phyloP scores from a whole-genome alignment of 1,140 invertebrate genomes.

The Drosophila pseudoananassae region DNA sequence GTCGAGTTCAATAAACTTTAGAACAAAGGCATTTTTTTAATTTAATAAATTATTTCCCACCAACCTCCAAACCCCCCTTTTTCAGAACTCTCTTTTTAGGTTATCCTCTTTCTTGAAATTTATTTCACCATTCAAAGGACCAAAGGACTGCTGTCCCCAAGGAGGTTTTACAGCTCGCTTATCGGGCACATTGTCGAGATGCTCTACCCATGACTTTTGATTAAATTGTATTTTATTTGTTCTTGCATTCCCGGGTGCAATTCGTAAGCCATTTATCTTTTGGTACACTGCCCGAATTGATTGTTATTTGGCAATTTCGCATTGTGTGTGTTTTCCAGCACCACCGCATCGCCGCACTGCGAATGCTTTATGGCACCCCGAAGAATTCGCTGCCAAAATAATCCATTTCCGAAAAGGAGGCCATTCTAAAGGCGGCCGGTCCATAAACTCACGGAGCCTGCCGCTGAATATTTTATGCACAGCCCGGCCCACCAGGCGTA shows the following conservation, averaged over 20 bases:
- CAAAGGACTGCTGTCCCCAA: conserved; percentile 22
- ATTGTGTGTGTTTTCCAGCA: neutral
- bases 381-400: conserved; percentile 66
- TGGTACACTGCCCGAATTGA: conserved; percentile 64
- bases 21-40: neutral
- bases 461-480: conserved; percentile 67
- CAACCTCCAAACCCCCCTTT: neutral
- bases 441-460: conserved; percentile 13
- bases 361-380: conserved; percentile 72
- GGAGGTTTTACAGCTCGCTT: conserved; percentile 35
- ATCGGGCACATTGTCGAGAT: conserved; percentile 8
- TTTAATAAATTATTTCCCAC: neutral
- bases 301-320: conserved; percentile 61
- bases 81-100: too few relatives aligned
- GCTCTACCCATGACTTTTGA: conserved; percentile 16
- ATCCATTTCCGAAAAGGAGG: conserved; percentile 36
- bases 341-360: neutral
- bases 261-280: conserved; percentile 52
- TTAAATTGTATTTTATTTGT: conserved; percentile 38
- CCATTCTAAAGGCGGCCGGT: neutral
- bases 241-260: conserved; percentile 25
- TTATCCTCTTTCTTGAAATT: conserved; percentile 22
- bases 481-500: conserved; percentile 54
- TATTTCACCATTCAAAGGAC: conserved; percentile 32
- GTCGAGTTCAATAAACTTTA: neutral